Percentiles rank a stretch among this genome's conserved stretches.
Conservation (phyloP, 2,888 invertebrate species). For the Ectemnius continuus region DNA sequence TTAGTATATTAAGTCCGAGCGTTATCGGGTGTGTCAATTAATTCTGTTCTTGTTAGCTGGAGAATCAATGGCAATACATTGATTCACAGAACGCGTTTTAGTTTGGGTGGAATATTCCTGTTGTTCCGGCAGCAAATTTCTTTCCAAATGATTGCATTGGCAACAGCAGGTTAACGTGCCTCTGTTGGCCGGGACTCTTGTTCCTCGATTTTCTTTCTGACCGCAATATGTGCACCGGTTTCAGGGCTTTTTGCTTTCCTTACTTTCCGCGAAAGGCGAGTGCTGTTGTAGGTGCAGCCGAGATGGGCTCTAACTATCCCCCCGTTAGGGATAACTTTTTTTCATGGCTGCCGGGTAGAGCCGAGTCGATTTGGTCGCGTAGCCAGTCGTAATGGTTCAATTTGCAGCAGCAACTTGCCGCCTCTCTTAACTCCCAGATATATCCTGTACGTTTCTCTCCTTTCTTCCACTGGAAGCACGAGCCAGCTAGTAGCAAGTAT, state of each 20-base stretch:
- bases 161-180: conserved; percentile 28
- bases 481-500: conserved; percentile 38
- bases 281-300: neutral
- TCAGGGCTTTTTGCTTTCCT: conserved; percentile 14
- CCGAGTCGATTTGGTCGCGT: conserved; percentile 53
- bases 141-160: conserved; percentile 49
- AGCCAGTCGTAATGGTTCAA: conserved; percentile 65
- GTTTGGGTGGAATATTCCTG: too few relatives aligned
- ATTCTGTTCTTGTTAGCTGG: neutral
- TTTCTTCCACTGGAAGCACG: conserved; percentile 48
- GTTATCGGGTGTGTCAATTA: neutral
- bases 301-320: conserved; percentile 35
- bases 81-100: too few relatives aligned
- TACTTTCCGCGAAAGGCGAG: conserved; percentile 25
- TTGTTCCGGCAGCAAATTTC: too few relatives aligned
- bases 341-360: conserved; percentile 1
- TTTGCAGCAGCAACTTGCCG: conserved; percentile 52
- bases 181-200: neutral
- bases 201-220: conserved; percentile 11
- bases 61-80: too few relatives aligned
- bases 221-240: neutral
- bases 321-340: conserved; percentile 8
- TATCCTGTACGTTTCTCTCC: conserved; percentile 36
- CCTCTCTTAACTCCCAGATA: conserved; percentile 51
- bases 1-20: neutral